phyloP scores from a whole-genome alignment of 2,113 vertebrate species.

The Sinocyclocheilus grahami region DNA sequence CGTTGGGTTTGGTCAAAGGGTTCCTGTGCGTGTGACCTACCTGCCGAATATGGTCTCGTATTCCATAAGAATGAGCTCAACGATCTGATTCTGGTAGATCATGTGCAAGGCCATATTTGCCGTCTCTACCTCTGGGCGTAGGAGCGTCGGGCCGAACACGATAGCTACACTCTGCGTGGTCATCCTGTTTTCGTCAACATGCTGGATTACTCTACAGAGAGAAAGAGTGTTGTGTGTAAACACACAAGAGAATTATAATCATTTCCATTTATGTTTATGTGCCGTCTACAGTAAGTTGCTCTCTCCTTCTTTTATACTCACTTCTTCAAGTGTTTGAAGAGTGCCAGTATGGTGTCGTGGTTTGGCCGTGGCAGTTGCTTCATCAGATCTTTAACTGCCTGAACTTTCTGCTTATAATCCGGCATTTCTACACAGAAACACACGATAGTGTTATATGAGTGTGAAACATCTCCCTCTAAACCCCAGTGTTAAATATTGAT shows the following conservation, averaged over 20 bases:
- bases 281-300: not conserved
- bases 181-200: slow-evolving; percentile 93
- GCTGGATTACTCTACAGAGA: slow-evolving; percentile 85
- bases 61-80: slow-evolving; percentile 92
- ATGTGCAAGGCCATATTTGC: slow-evolving; percentile 94
- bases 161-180: slow-evolving; percentile 94
- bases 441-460: slow-evolving; percentile 12
- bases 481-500: not conserved
- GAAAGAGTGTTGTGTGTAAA: not conserved
- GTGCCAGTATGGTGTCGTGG: slow-evolving; percentile 95
- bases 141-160: slow-evolving; percentile 93
- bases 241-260: not conserved
- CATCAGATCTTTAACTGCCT: slow-evolving; percentile 88
- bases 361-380: slow-evolving; percentile 90
- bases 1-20: not conserved
- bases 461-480: not conserved
- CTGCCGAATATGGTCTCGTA: slow-evolving; percentile 86
- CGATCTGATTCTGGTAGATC: slow-evolving; percentile 98
- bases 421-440: slow-evolving; percentile 77
- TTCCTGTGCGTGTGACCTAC: slow-evolving; percentile 64
- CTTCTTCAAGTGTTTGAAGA: slow-evolving; percentile 94
- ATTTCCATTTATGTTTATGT: not conserved
- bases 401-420: slow-evolving; percentile 84
- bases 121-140: slow-evolving; percentile 92
- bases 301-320: slow-evolving; percentile 64